Evolutionary conservation across 2,113 vertebrate species (phyloP), one percentile per base, ranked within the genome.

Genomic region (Mus spicilegus): DNA sequence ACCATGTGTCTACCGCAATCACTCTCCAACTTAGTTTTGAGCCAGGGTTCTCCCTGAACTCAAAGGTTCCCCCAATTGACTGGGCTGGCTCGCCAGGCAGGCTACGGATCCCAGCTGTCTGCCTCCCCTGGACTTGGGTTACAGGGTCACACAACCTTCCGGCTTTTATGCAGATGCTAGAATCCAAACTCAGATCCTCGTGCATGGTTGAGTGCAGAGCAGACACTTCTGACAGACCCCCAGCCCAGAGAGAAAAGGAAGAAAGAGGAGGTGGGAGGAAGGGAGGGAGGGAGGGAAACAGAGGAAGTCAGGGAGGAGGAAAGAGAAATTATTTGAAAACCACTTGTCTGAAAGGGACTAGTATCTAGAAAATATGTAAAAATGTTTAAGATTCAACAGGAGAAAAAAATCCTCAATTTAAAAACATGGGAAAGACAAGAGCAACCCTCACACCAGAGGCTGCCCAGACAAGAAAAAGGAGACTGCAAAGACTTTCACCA

Each of bases 261-360:
- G 51, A 20, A 36, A 20, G 24, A 30, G 46, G 12, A 54, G 42
- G 28, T 3, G 16, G 28, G 17, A 42, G 51, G 49, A 1, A 24
- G 26, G 69, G n/a, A 42, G 13, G 65, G 12, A 67, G 28, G 28
- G 5, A 46, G 22, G 26, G 11, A 87, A 73, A 12, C 12, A 28
- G 65, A n/a, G 70, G n/a, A n/a, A 39, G 70, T n/a, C 70, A 73
- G n/a, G 36, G 39, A 20, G 26, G 39, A 4, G 1, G 17, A 63
- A 19, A 28, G 54, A 91, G 54, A 81, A 89, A 91, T 56, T 16
- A 77, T 70, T 65, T 92, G 88, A 63, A 86, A 93, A 46, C n/a
- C 46, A 39, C 19, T 7, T 91, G 46, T 51, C 42, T 13, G 2
- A 76, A n/a, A 56, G 69, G 77, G 5, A 46, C 75, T 70, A 30